A percentile compares a stretch with the other conserved stretches of the same genome.
These are phyloP conservation scores for Sarcophaga bullata DNA, from an alignment of 1,140 invertebrate species.

Conservation along the genomic window DNA sequence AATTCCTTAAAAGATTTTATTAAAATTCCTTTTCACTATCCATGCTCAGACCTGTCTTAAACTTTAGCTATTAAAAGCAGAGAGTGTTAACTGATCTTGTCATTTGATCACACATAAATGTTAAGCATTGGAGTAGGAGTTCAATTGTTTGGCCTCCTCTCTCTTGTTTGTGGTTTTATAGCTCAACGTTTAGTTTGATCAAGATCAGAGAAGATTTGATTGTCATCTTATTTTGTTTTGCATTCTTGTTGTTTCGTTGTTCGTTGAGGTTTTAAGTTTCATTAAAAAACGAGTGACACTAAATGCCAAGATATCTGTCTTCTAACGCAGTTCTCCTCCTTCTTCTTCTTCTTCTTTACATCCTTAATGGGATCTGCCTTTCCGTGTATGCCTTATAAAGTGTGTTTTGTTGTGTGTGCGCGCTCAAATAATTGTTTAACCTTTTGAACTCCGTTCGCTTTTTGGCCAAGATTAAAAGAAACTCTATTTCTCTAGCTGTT, in stretches of 20 bases:
- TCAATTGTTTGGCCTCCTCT: neutral
- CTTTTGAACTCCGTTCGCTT: neutral
- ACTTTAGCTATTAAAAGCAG: neutral
- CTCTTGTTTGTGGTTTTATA: slow-evolving; percentile 23
- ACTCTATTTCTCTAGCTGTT: neutral
- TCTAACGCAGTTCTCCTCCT: neutral
- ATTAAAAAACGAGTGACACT: neutral
- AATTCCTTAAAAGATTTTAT: neutral
- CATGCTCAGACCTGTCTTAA: neutral
- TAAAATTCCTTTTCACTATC: neutral
- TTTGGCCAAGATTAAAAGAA: neutral
- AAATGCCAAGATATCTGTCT: no score
- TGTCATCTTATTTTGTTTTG: slow-evolving; percentile 15
- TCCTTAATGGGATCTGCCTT: neutral
- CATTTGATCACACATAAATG: slow-evolving; percentile 31
- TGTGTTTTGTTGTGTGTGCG: neutral
- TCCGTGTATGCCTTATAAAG: neutral
- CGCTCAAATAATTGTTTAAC: slow-evolving; percentile 11
- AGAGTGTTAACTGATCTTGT: slow-evolving; percentile 37
- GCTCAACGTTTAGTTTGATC: slow-evolving; percentile 15
- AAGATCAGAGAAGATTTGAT: slow-evolving; percentile 32
- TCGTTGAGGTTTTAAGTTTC: slow-evolving; percentile 4
- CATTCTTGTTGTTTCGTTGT: neutral
- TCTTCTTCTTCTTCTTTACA: neutral
- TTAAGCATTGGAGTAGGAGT: neutral